Conservation (phyloP, 1,140 invertebrate genomes). For the Ips nitidus region DNA sequence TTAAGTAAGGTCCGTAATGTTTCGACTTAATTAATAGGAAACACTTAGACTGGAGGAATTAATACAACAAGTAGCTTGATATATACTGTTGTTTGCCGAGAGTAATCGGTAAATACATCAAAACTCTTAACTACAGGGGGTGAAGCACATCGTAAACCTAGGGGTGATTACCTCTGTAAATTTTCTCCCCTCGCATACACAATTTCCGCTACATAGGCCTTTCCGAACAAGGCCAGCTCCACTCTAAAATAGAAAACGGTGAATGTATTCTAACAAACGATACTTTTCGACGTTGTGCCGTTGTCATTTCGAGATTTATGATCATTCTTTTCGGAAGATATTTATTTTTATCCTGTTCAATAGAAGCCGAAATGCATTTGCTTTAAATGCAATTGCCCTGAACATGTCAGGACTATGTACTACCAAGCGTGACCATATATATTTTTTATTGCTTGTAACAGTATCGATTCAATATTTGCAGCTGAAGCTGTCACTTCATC, state of each 20-base stretch:
- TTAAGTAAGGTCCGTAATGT: neutral
- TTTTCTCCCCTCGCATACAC: constrained; percentile 22
- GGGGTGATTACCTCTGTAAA: constrained; percentile 31
- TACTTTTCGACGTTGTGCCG: constrained; percentile 15
- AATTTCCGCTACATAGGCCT: constrained; percentile 23
- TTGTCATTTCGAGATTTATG: constrained; percentile 21
- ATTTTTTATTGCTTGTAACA: neutral
- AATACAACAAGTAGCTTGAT: constrained; percentile 32
- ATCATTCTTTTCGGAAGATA: constrained; percentile 14
- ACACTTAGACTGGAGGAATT: constrained; percentile 8
- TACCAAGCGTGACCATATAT: neutral
- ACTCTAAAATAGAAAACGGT: constrained; percentile 26
- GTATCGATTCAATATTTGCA: too few relatives aligned
- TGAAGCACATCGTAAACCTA: constrained; percentile 20
- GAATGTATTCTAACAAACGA: constrained; percentile 24
- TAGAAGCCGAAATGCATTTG: constrained; percentile 11
- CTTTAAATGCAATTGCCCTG: constrained; percentile 2
- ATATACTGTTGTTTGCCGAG: constrained; percentile 26
- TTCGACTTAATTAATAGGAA: neutral
- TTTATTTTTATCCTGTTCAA: constrained; percentile 13
- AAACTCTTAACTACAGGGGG: constrained; percentile 28
- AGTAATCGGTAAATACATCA: constrained; percentile 35
- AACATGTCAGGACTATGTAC: constrained; percentile 1
- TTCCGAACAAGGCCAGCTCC: constrained; percentile 16
- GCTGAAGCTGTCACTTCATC: too few relatives aligned